Base-by-base conservation (phyloP, 2,113 vertebrate genomes). In the Limanda limanda region DNA sequence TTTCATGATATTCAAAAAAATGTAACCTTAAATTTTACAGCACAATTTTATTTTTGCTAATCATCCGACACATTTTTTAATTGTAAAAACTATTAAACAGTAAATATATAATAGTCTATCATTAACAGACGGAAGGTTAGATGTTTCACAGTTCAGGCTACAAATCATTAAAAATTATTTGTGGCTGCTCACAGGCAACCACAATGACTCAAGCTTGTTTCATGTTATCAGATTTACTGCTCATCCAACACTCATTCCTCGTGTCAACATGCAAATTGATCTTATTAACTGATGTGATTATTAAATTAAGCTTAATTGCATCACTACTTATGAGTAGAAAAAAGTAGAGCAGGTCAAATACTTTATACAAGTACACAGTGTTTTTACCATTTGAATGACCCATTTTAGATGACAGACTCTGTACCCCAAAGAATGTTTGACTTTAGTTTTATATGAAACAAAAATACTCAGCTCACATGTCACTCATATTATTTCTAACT, bases 391-490 rank as follows among this genome's bases (percentile, higher is more conserved):
- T 13, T 12, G 14, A 64, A 24, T 35, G 4, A 20, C 61, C 12
- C 12, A 63, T 68, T 35, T 61, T 25, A 68, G 17, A 25, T 31
- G 18, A 47, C 12, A 40, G 47, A 60, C 42, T 31, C 24, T 35
- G 3, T 3, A 58, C 35, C 11, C n/a, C 35, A 63, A 27, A 37
- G 7, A 48, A 71, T 48, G 67, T 54, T 66, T 57, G 40, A 76
- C 71, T 65, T 66, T 3, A 48, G 2, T 51, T 25, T 54, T 47
- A 25, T 9, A n/a, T 20, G 0, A 55, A 55, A 42, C 10, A 42
- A 24, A 86, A 74, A 78, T 52, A 67, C 21, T 21, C 51, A 54
- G 51, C 48, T 47, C 37, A 74, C 17, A 60, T 11, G 18, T 73
- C 66, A 71, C 2, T 71, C 65, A 78, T 31, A 57, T 51, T 59